A percentile compares a stretch with the other conserved stretches of the same genome.
These are phyloP conservation scores for Drosophila yooni DNA, from an alignment of 2,888 invertebrate species.

Conservation along the genomic window DNA sequence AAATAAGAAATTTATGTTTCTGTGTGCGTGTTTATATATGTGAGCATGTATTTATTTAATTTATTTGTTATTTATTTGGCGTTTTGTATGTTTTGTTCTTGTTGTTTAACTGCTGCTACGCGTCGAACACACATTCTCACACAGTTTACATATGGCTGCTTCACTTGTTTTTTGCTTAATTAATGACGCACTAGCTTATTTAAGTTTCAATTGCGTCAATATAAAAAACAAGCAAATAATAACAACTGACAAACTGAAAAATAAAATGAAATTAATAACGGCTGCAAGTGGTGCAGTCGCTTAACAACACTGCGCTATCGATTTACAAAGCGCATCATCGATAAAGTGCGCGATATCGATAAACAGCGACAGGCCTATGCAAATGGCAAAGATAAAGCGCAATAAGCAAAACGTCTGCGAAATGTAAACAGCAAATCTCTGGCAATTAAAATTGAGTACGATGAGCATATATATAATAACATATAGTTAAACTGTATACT, in stretches of 20 bases:
- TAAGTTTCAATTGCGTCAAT: constrained; percentile 60
- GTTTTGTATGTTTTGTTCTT: constrained; percentile 50
- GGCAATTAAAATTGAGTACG: constrained; percentile 11
- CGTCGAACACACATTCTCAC: constrained; percentile 20
- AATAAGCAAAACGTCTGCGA: constrained; percentile 23
- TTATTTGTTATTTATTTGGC: constrained; percentile 77
- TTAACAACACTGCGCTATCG: constrained; percentile 22
- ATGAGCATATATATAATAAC: not conserved
- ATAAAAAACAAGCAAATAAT: constrained; percentile 15
- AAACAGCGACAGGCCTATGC: constrained; percentile 10
- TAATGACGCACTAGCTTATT: constrained; percentile 67
- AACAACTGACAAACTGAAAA: not conserved
- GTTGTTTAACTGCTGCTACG: constrained; percentile 50
- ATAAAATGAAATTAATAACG: constrained; percentile 3
- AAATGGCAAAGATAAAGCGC: constrained; percentile 38
- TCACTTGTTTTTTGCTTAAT: constrained; percentile 58
- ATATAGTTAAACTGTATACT: constrained; percentile 1
- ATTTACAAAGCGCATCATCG: constrained; percentile 7
- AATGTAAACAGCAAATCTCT: constrained; percentile 22
- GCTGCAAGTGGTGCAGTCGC: not conserved
- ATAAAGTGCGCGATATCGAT: constrained; percentile 16
- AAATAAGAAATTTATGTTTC: constrained; percentile 43
- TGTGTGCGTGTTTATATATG: constrained; percentile 10
- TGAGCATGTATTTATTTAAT: constrained; percentile 67
- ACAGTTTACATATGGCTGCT: constrained; percentile 35